Percentiles rank a stretch among this genome's conserved stretches.
Conservation (phyloP, 2,113 vertebrate genomes). For the Neofelis nebulosa region DNA sequence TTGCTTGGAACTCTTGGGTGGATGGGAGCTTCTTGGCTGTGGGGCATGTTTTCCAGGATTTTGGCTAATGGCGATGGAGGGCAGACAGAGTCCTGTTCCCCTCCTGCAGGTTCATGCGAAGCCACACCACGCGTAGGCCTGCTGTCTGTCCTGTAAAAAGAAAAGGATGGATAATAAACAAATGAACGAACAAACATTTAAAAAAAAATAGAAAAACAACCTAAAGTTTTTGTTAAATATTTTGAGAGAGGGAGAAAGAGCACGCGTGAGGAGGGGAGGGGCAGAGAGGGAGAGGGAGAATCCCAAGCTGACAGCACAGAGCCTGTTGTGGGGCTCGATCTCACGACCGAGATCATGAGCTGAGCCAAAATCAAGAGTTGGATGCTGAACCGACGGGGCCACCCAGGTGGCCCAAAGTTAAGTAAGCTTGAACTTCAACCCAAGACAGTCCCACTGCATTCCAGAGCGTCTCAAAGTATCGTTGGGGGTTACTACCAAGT, state of each 20-base stretch:
- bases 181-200: too few relatives aligned
- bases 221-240: not conserved
- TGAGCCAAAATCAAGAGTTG: too few relatives aligned
- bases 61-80: not conserved
- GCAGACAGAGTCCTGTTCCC: not conserved
- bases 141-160: too few relatives aligned
- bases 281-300: too few relatives aligned
- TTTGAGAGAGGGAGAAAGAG: too few relatives aligned
- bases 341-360: too few relatives aligned
- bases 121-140: accelerated
- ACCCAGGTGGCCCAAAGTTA: not conserved
- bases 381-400: too few relatives aligned
- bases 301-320: too few relatives aligned
- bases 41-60: not conserved
- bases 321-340: too few relatives aligned
- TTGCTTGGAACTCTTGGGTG: not conserved
- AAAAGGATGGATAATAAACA: too few relatives aligned
- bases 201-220: not conserved
- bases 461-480: not conserved
- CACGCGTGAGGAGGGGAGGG: too few relatives aligned
- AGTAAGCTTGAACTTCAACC: not conserved
- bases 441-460: not conserved
- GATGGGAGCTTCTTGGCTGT: not conserved
- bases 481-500: not conserved
- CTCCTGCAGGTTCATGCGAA: not conserved